phyloP scores from a whole-genome alignment of 2,113 vertebrate species.

The Pteronura brasiliensis region DNA sequence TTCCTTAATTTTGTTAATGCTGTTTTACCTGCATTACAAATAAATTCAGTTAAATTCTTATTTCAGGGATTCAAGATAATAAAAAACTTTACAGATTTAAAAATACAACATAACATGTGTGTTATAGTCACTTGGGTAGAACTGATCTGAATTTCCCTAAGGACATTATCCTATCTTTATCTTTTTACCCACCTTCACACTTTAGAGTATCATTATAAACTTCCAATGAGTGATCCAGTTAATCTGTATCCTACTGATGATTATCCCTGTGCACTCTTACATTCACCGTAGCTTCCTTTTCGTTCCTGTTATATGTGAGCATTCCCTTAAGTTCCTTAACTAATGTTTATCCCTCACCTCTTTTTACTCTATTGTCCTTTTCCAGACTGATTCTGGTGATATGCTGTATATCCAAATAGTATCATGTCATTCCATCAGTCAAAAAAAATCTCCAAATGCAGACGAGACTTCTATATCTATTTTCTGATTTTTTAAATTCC shows the following conservation, averaged over 20 bases:
- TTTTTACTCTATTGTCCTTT: background rate
- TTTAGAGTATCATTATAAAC: background rate
- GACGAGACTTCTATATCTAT: background rate
- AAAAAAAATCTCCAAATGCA: background rate
- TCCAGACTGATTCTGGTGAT: background rate
- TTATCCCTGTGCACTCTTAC: background rate
- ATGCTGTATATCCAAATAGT: background rate
- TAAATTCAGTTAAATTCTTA: background rate
- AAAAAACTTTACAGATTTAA: background rate
- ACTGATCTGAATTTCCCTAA: background rate
- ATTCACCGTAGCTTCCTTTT: background rate
- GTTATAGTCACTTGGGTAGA: background rate
- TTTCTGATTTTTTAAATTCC: background rate
- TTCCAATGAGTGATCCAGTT: background rate
- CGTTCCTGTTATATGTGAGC: background rate
- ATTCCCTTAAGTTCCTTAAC: background rate
- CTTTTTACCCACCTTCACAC: background rate
- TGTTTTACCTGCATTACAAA: conserved; percentile 16
- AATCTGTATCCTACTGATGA: background rate
- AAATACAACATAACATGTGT: background rate
- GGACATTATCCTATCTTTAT: background rate
- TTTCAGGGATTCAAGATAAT: background rate
- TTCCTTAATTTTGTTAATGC: background rate
- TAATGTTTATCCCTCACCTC: background rate
- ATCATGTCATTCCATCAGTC: background rate